A percentile compares a stretch with the other conserved stretches of the same genome.
Evolutionary conservation across 1,140 invertebrate genomes (phyloP).

Genomic region (Holcopasites calliopsidis): DNA sequence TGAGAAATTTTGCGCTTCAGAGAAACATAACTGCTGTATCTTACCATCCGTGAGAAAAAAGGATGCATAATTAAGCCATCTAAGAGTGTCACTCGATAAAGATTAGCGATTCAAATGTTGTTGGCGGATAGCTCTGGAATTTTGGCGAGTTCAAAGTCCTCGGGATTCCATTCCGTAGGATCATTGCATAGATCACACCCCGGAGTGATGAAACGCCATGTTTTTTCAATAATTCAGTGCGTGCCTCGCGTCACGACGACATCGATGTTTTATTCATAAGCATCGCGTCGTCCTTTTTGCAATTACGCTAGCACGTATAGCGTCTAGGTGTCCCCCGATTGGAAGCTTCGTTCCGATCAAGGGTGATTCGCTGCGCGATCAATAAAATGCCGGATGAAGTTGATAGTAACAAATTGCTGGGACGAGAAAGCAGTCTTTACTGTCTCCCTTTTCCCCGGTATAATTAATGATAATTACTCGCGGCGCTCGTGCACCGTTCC

Average conservation of each 20-base stretch:
- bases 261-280: slow-evolving; percentile 65
- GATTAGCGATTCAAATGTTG: no score
- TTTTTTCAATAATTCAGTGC: slow-evolving; percentile 63
- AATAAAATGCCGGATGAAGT: slow-evolving; percentile 35
- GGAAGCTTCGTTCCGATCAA: slow-evolving; percentile 29
- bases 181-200: slow-evolving; percentile 31
- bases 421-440: slow-evolving; percentile 5
- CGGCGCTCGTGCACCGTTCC: not conserved
- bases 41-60: not conserved
- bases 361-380: slow-evolving; percentile 1
- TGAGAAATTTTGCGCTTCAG: not conserved
- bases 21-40: not conserved
- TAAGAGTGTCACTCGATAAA: not conserved
- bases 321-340: slow-evolving; percentile 38
- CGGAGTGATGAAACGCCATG: slow-evolving; percentile 37
- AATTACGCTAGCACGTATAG: slow-evolving; percentile 53
- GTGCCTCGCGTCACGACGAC: slow-evolving; percentile 53
- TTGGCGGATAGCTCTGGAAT: no score
- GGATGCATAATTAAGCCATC: not conserved
- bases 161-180: not conserved
- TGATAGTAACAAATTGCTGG: slow-evolving; percentile 42
- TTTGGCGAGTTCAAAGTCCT: slow-evolving; percentile 39
- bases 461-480: slow-evolving; percentile 24
- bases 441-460: not conserved
- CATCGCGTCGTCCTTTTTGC: slow-evolving; percentile 56